Conservation (phyloP, 1,140 invertebrate genomes). For the Drosophila leontia region DNA sequence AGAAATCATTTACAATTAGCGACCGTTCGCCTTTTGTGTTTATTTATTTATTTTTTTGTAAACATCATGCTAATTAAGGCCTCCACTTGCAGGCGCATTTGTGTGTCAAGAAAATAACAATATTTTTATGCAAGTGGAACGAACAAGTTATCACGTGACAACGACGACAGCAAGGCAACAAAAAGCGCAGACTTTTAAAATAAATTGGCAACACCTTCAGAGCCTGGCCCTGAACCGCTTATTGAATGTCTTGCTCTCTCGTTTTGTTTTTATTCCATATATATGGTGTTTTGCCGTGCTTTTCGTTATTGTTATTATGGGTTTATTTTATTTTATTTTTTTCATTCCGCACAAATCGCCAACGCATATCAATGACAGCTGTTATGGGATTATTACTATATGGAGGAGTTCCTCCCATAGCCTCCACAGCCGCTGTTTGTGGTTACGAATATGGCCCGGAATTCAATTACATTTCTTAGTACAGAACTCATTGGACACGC, state of each 20-base stretch:
- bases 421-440: slow-evolving; percentile 8
- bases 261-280: slow-evolving; percentile 30
- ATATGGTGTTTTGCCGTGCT: slow-evolving; percentile 24
- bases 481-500: slow-evolving; percentile 34
- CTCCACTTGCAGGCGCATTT: slow-evolving; percentile 54
- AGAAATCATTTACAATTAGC: slow-evolving; percentile 36
- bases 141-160: slow-evolving; percentile 76
- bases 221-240: slow-evolving; percentile 76
- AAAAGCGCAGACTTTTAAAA: slow-evolving; percentile 66
- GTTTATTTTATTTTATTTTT: slow-evolving; percentile 34
- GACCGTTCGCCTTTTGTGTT: slow-evolving; percentile 8
- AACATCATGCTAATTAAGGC: slow-evolving; percentile 47
- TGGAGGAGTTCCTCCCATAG: slow-evolving; percentile 9
- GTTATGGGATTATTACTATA: slow-evolving; percentile 12
- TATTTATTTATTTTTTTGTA: slow-evolving; percentile 40
- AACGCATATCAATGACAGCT: slow-evolving; percentile 42
- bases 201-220: slow-evolving; percentile 79
- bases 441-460: slow-evolving; percentile 35
- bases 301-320: slow-evolving; percentile 14
- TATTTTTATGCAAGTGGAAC: slow-evolving; percentile 70
- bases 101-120: slow-evolving; percentile 53
- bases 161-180: slow-evolving; percentile 39
- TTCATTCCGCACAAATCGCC: slow-evolving; percentile 26
- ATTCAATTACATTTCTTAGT: slow-evolving; percentile 46
- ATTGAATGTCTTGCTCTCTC: slow-evolving; percentile 64